Percentiles rank a stretch among this genome's conserved stretches.
Evolutionary conservation across 2,113 vertebrate species (phyloP).

Genomic region (Rhabdornis inornatus): DNA sequence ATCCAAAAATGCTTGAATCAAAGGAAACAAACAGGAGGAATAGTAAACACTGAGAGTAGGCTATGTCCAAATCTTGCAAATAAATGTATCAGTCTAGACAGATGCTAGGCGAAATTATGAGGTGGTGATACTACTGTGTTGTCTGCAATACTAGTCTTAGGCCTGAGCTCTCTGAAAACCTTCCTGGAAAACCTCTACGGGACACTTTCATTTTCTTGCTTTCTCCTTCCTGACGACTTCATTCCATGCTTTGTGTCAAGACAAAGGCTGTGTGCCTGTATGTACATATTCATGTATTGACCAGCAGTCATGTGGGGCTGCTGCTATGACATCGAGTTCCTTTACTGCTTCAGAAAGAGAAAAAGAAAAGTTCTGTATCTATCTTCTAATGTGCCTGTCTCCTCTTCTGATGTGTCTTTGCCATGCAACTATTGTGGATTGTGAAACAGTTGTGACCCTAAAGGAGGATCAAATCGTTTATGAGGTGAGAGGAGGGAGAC

Average conservation of each 20-base stretch:
- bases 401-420: background rate
- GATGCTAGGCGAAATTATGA: background rate
- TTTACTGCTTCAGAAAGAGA: background rate
- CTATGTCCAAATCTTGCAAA: background rate
- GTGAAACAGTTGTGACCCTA: background rate
- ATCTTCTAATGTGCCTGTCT: background rate
- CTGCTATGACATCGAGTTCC: background rate
- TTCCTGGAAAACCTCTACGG: background rate
- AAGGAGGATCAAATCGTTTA: background rate
- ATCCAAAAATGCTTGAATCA: background rate
- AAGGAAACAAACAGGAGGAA: background rate
- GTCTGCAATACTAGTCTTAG: background rate
- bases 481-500: background rate
- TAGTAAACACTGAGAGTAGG: background rate
- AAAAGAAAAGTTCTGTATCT: background rate
- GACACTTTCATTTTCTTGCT: background rate
- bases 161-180: background rate
- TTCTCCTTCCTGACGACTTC: background rate
- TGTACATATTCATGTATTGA: background rate
- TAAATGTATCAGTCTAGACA: background rate
- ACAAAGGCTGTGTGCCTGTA: background rate
- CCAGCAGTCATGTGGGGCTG: too few species aligned
- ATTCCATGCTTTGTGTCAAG: background rate
- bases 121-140: background rate
- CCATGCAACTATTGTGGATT: background rate